phyloP scores from a whole-genome alignment of 2,888 invertebrate species.

The Caenorhabditis sp. region DNA sequence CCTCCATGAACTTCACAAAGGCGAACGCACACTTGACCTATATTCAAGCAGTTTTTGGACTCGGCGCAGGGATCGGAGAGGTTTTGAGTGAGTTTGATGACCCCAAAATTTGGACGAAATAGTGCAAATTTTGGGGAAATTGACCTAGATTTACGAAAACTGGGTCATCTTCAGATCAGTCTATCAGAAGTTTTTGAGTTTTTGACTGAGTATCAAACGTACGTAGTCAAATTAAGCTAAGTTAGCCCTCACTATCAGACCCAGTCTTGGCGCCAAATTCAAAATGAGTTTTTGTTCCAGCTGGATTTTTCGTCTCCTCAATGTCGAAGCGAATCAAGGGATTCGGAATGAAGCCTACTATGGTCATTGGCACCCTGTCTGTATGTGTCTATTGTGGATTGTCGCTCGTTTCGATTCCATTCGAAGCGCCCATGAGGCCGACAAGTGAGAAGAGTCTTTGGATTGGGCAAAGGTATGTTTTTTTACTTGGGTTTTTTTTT shows the following conservation, averaged over 20 bases:
- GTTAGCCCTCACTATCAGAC: too few relatives aligned
- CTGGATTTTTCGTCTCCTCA: conserved; percentile 67
- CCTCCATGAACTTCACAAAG: conserved; percentile 69
- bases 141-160: not conserved
- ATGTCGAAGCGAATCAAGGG: conserved; percentile 65
- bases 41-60: conserved; percentile 68
- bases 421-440: conserved; percentile 65
- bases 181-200: too few relatives aligned
- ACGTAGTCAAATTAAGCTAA: too few relatives aligned
- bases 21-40: conserved; percentile 61
- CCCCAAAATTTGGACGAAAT: too few relatives aligned
- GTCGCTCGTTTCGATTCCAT: conserved; percentile 67
- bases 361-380: conserved; percentile 61
- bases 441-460: conserved; percentile 52
- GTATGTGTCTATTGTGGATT: conserved; percentile 38
- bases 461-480: conserved; percentile 55
- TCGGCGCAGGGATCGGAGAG: conserved; percentile 70
- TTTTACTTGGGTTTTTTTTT: not conserved
- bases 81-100: conserved; percentile 69
- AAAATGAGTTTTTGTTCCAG: conserved; percentile 52
- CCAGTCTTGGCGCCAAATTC: too few relatives aligned
- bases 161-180: too few relatives aligned
- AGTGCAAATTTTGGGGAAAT: not conserved
- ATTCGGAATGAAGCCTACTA: conserved; percentile 71
- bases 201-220: too few relatives aligned